These are phyloP conservation scores for Lasioglossum baleicum DNA, from an alignment of 1,140 invertebrate species.

Conservation along the genomic window DNA sequence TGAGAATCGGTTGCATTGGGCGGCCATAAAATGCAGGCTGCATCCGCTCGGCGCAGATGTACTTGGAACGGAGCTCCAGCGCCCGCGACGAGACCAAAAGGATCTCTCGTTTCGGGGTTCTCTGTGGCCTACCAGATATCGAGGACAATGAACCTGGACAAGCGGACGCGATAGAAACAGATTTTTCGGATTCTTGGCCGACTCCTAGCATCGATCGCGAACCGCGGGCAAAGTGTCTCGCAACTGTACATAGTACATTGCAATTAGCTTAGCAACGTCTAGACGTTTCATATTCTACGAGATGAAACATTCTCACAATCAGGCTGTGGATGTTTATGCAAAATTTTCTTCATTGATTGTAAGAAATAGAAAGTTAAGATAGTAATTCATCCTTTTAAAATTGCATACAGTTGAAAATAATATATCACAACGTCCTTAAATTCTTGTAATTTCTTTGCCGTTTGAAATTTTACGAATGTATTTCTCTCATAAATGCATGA, in stretches of 20 bases:
- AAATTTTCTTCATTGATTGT: too few species aligned
- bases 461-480: too few species aligned
- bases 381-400: too few species aligned
- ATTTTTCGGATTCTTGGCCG: slow-evolving; percentile 16
- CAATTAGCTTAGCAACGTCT: neutral
- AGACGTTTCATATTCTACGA: neutral
- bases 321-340: too few species aligned
- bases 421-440: too few species aligned
- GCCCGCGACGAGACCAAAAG: slow-evolving; percentile 53
- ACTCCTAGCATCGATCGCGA: slow-evolving; percentile 17
- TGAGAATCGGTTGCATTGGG: slow-evolving; percentile 75
- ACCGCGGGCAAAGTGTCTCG: neutral
- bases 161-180: slow-evolving; percentile 32
- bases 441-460: too few species aligned
- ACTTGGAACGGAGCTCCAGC: slow-evolving; percentile 56
- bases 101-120: slow-evolving; percentile 54
- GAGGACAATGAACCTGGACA: slow-evolving; percentile 60
- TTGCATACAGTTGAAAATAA: too few species aligned
- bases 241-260: neutral
- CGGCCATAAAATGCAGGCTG: slow-evolving; percentile 78
- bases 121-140: slow-evolving; percentile 43
- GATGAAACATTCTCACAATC: too few species aligned
- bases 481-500: too few species aligned
- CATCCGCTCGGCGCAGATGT: slow-evolving; percentile 78
- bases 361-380: too few species aligned